phyloP scores from a whole-genome alignment of 2,888 invertebrate species.

The Macrophya alboannulata region DNA sequence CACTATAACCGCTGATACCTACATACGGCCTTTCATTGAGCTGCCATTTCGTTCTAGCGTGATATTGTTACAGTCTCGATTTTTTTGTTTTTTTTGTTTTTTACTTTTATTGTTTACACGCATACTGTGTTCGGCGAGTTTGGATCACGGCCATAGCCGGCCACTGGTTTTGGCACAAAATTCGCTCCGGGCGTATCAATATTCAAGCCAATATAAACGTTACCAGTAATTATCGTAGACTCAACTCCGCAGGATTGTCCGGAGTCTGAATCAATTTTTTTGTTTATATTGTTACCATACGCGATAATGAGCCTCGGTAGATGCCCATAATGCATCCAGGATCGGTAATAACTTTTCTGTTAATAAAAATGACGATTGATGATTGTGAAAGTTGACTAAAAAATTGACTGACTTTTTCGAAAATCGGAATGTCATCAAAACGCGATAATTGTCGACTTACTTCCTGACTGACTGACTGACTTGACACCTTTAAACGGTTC shows the following conservation, averaged over 20 bases:
- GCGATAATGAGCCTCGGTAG: background rate
- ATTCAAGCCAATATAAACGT: slow-evolving; percentile 42
- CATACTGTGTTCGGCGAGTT: background rate
- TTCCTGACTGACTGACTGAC: background rate
- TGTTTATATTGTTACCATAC: no score
- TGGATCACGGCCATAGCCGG: background rate
- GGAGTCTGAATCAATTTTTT: background rate
- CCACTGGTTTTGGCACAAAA: background rate
- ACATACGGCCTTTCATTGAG: background rate
- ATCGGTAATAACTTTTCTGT: background rate
- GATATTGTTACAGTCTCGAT: slow-evolving; percentile 27
- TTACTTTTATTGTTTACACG: background rate
- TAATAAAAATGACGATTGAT: background rate
- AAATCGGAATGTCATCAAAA: background rate
- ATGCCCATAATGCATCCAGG: background rate
- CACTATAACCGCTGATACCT: background rate
- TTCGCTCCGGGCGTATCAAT: slow-evolving; percentile 43
- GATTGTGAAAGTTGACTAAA: background rate
- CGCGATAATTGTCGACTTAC: background rate
- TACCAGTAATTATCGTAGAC: slow-evolving; percentile 16
- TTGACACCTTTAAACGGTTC: background rate
- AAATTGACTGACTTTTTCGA: background rate
- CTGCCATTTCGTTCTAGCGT: slow-evolving; percentile 14
- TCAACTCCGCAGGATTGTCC: background rate
- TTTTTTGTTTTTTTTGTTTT: background rate